Evolutionary conservation across 2,113 vertebrate genomes (phyloP), one percentile per base, ranked within the genome.

Genomic region (Nesospiza acunhae): DNA sequence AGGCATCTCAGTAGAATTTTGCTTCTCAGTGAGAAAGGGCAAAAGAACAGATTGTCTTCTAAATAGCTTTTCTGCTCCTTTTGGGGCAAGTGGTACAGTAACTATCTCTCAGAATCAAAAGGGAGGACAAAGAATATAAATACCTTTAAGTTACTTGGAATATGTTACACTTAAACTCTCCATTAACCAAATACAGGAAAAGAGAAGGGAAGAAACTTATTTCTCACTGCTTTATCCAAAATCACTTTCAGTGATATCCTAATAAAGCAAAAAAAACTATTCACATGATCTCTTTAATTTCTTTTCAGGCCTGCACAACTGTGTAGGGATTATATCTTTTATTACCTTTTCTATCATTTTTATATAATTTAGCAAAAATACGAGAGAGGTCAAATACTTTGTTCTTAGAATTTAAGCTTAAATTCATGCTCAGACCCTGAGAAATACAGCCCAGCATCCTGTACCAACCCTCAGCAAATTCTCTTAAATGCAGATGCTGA

Each of bases 1-100:
- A 70, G 82, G 27, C 46, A 93, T 96, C 90, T 96, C 77, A 37
- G 62, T 58, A 64, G 79, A 84, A 97, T 97, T 97, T 97, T 64
- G 28, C 50, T 92, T 52, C 82, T 97, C 76, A 41, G 70, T 85
- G 35, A 72, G 15, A 79, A 83, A 93, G 49, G 19, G 42, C 42
- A 96, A 87, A 96, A 75, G 20, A 59, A 33, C 24, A 73, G 53
- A n/a, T 76, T 95, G 90, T 81, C 52, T 94, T 76, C 64, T 35
- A 74, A 93, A 59, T 78, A 53, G 39, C 7, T 92, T 74, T 81
- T 72, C 30, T 91, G 26, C 49, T 75, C 41, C 59, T 87, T 60
- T 42, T 82, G 26, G 39, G 85, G 33, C n/a, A 33, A 17, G 23
- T 4, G 69, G 7, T 31, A 68, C n/a, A 74, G 23, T 15, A 76